Percentiles rank a stretch among this genome's conserved stretches.
These are phyloP conservation scores for Felis catus DNA, from an alignment of 2,113 vertebrate genomes.

Conservation along the genomic window DNA sequence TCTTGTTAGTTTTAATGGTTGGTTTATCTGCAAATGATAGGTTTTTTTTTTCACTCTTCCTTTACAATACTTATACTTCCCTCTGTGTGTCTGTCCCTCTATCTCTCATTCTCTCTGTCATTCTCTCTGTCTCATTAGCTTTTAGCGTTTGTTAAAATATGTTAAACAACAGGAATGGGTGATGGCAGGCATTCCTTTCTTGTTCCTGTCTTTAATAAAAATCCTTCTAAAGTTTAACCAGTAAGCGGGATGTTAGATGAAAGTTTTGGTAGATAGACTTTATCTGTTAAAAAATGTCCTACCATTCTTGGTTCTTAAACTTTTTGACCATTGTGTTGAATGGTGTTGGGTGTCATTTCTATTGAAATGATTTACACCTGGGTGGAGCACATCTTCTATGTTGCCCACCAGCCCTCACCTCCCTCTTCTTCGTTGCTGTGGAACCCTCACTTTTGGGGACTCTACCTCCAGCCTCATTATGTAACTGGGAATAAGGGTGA, in stretches of 20 bases:
- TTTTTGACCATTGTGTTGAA: background rate
- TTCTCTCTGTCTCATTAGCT: background rate
- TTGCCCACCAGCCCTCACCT: rapidly evolving
- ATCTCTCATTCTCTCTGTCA: background rate
- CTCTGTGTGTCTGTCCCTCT: background rate
- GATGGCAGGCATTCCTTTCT: background rate
- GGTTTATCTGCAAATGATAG: background rate
- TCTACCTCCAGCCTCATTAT: background rate
- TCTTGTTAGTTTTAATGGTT: background rate
- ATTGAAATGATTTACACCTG: background rate
- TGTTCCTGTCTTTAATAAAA: background rate
- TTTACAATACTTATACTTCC: background rate
- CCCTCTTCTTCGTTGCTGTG: background rate
- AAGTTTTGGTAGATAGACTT: background rate
- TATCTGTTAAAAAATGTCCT: background rate
- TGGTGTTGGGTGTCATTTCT: background rate
- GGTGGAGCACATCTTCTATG: too few species aligned
- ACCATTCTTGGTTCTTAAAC: background rate
- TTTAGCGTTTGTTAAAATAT: background rate
- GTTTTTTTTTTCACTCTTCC: background rate
- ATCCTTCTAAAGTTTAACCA: background rate
- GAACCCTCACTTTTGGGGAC: background rate
- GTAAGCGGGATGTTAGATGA: background rate
- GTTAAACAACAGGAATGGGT: background rate
- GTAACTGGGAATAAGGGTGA: background rate